Percentiles rank a stretch among this genome's conserved stretches.
Evolutionary conservation across 2,888 invertebrate species (phyloP).

Genomic region (Harmothoe impar): DNA sequence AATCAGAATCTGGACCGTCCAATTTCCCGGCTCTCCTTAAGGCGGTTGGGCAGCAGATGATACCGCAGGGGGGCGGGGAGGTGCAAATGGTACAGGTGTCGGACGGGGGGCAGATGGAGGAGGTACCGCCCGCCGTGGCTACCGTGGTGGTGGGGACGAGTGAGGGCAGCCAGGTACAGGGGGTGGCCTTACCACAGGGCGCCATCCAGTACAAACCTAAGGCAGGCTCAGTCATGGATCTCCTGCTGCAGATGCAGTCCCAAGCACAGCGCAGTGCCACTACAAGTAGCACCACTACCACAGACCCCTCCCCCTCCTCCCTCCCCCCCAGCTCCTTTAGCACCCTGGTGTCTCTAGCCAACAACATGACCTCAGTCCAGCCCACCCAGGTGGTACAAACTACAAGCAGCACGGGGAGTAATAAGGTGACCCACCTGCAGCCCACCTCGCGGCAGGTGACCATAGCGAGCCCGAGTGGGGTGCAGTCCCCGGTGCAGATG

Average conservation of each 20-base stretch:
- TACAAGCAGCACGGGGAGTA: neutral
- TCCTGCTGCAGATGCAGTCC: conserved; percentile 69
- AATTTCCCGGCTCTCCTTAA: conserved; percentile 69
- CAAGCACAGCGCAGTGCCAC: conserved; percentile 64
- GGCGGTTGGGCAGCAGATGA: conserved; percentile 67
- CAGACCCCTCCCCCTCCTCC: conserved; percentile 60
- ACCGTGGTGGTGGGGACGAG: conserved; percentile 45
- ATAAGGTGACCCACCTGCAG: neutral
- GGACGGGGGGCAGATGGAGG: conserved; percentile 63
- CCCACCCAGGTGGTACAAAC: conserved; percentile 1
- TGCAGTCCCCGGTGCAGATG: neutral
- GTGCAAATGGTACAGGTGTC: conserved; percentile 64
- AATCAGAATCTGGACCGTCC: conserved; percentile 72
- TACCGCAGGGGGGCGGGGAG: conserved; percentile 1
- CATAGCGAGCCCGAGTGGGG: neutral
- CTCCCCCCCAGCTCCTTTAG: neutral
- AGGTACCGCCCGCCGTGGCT: conserved; percentile 59
- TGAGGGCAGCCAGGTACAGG: neutral
- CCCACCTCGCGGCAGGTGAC: neutral
- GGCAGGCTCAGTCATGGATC: conserved; percentile 66
- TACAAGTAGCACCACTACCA: neutral
- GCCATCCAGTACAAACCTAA: conserved; percentile 13
- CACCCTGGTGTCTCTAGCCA: neutral
- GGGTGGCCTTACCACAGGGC: conserved; percentile 22
- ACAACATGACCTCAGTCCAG: neutral